These are phyloP conservation scores for Troides oblongomaculatus DNA, from an alignment of 2,888 invertebrate species.

Conservation along the genomic window DNA sequence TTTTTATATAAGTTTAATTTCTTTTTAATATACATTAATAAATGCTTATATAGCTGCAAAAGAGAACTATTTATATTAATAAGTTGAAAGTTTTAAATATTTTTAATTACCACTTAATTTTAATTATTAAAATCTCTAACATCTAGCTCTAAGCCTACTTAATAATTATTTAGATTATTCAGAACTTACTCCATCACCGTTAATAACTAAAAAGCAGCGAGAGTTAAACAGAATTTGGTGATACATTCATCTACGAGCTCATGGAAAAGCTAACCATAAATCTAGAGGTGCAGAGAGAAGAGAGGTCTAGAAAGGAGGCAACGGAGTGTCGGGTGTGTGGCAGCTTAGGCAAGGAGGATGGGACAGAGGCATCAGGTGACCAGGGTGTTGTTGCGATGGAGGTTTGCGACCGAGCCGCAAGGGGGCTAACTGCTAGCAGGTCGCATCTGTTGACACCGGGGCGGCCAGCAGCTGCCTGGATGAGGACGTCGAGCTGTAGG, in stretches of 20 bases:
- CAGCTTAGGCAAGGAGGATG: conserved; percentile 6
- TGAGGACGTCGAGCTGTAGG: conserved; percentile 90
- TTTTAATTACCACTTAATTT: too few species aligned
- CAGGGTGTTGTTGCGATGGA: not conserved
- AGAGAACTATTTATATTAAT: not conserved
- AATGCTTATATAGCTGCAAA: not conserved
- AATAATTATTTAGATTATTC: too few species aligned
- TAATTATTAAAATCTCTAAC: too few species aligned
- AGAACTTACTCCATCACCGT: too few species aligned
- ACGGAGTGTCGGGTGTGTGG: conserved; percentile 1
- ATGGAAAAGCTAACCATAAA: too few species aligned
- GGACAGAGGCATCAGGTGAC: conserved; percentile 37
- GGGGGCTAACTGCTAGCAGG: conserved; percentile 39
- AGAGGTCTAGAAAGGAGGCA: conserved; percentile 1
- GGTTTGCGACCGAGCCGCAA: not conserved
- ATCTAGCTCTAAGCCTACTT: too few species aligned
- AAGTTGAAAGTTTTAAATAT: too few species aligned
- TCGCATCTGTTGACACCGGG: conserved; percentile 42
- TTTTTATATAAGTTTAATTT: too few species aligned
- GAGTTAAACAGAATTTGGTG: too few species aligned
- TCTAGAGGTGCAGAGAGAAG: too few species aligned
- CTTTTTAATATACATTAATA: not conserved
- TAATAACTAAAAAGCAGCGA: too few species aligned
- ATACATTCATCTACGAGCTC: too few species aligned
- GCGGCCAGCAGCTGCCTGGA: conserved; percentile 84